phyloP scores from a whole-genome alignment of 2,888 invertebrate species.

The Chrysina gloriosa region DNA sequence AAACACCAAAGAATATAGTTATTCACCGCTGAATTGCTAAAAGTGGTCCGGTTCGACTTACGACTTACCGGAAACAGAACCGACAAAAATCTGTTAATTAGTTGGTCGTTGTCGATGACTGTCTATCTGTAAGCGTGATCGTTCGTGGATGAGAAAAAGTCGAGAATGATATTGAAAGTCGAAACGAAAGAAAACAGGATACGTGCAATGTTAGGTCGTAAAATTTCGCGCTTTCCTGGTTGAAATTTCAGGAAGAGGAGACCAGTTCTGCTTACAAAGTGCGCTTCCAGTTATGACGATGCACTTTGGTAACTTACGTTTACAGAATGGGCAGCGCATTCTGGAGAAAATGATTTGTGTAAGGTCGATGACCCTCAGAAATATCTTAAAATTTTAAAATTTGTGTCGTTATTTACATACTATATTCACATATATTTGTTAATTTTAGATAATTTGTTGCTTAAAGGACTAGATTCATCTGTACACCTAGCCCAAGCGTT shows the following conservation, averaged over 20 bases:
- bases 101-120: no score
- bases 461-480: no score
- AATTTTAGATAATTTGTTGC: no score
- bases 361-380: no score
- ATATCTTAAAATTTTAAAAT: no score
- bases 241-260: not conserved
- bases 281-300: not conserved
- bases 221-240: not conserved
- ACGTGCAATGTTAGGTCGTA: not conserved
- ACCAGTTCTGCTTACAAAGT: not conserved
- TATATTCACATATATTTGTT: no score
- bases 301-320: not conserved
- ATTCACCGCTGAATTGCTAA: slow-evolving; percentile 13
- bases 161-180: not conserved
- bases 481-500: no score
- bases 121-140: not conserved
- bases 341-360: no score
- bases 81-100: slow-evolving; percentile 17
- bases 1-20: slow-evolving; percentile 22
- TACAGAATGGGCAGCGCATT: not conserved
- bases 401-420: no score
- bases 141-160: not conserved
- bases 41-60: slow-evolving; percentile 8
- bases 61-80: slow-evolving; percentile 19
- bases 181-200: slow-evolving; percentile 1